Evolutionary conservation across 37 sponge, comb jelly and placozoan species (phyloP).

Genomic region (Haliclona indistincta): DNA sequence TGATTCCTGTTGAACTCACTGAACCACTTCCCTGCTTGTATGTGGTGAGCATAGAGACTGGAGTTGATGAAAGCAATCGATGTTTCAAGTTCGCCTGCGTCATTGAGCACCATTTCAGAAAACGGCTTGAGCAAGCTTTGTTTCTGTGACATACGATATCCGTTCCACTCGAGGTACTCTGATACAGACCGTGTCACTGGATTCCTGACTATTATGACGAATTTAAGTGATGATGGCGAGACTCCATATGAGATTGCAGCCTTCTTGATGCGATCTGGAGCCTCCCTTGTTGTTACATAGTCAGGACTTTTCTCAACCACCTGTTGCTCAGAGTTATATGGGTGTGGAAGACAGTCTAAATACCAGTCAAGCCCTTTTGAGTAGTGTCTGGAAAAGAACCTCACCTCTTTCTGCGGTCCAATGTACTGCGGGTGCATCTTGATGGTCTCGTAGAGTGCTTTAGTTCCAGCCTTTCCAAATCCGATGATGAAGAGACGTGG

Average conservation of each 20-base stretch:
- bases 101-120: conserved; percentile 32
- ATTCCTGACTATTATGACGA: conserved; percentile 76
- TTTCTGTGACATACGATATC: conserved; percentile 28
- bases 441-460: conserved; percentile 67
- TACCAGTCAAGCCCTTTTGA: conserved; percentile 52
- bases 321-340: not conserved
- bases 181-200: conserved; percentile 82
- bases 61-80: conserved; percentile 33
- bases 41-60: conserved; percentile 67
- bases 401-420: conserved; percentile 64
- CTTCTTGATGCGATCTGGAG: conserved; percentile 24
- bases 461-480: conserved; percentile 88
- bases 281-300: conserved; percentile 49
- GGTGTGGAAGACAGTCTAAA: conserved; percentile 48
- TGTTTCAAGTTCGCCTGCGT: conserved; percentile 19
- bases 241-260: conserved; percentile 9
- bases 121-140: conserved; percentile 35
- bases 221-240: conserved; percentile 22
- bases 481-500: conserved; percentile 85
- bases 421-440: conserved; percentile 54
- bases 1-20: conserved; percentile 52
- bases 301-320: conserved; percentile 84
- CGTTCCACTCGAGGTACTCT: conserved; percentile 74
- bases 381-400: conserved; percentile 70
- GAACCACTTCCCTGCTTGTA: conserved; percentile 72